These are phyloP conservation scores for Eupristina koningsbergeri DNA, from an alignment of 1,140 invertebrate species.

Conservation along the genomic window DNA sequence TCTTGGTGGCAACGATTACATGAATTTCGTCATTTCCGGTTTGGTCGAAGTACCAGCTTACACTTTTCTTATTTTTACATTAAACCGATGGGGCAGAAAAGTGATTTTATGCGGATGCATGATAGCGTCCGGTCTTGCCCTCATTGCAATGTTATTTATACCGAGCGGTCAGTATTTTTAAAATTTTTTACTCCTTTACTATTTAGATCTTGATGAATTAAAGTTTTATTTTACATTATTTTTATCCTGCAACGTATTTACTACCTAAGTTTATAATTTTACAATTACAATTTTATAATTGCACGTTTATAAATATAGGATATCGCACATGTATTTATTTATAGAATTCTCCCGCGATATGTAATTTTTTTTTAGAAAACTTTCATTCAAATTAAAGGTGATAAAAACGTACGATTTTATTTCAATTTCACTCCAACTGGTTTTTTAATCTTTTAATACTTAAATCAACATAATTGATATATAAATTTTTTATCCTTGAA, in stretches of 20 bases:
- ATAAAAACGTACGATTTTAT: slow-evolving; percentile 16
- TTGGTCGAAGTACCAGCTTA: slow-evolving; percentile 86
- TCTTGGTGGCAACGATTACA: slow-evolving; percentile 81
- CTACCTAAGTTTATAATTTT: slow-evolving; percentile 30
- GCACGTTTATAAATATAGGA: background rate
- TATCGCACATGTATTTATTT: slow-evolving; percentile 7
- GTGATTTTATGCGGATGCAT: slow-evolving; percentile 80
- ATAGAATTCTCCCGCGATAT: no score
- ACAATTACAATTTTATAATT: background rate
- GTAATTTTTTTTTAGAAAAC: no score
- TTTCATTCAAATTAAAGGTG: background rate
- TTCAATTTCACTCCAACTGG: background rate
- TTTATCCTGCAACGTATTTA: slow-evolving; percentile 12
- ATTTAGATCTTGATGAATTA: slow-evolving; percentile 7
- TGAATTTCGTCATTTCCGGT: slow-evolving; percentile 85
- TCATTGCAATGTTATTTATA: slow-evolving; percentile 77
- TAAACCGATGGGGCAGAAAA: slow-evolving; percentile 83
- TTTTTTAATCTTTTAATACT: background rate
- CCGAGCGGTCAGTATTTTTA: slow-evolving; percentile 73
- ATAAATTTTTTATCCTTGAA: background rate
- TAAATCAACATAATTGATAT: background rate
- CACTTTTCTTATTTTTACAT: slow-evolving; percentile 79
- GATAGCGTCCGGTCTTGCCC: slow-evolving; percentile 78
- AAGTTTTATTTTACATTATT: background rate
- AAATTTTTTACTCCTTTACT: slow-evolving; percentile 16